Evolutionary conservation across 2,797 vertebrate genomes (phyloP).

Genomic region (Cottoperca gobio): DNA sequence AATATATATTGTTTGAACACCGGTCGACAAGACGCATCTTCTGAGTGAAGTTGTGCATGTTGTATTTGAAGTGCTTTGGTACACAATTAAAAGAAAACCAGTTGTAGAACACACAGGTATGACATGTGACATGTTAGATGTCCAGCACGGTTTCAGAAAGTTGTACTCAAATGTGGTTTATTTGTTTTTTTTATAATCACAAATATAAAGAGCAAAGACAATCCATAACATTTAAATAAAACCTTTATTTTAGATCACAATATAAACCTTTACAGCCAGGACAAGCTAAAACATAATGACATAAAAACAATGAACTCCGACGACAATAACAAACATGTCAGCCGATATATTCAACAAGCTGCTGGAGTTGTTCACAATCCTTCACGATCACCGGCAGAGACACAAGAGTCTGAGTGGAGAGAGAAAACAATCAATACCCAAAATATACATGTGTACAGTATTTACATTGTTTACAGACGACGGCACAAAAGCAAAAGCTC

Average conservation of each 20-base stretch:
- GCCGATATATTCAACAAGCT: constrained; percentile 80
- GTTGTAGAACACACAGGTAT: background rate
- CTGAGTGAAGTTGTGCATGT: background rate
- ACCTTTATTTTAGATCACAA: background rate
- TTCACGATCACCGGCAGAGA: constrained; percentile 79
- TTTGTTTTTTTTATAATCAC: no score
- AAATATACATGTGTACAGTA: background rate
- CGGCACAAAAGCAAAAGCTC: background rate
- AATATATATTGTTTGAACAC: no score
- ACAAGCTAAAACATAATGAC: constrained; percentile 11
- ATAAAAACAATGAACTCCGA: constrained; percentile 47
- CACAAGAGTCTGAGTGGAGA: constrained; percentile 74
- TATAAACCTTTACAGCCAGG: constrained; percentile 17
- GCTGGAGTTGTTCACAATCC: constrained; percentile 74
- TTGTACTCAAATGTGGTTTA: no score
- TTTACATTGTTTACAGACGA: background rate
- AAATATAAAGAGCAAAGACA: background rate
- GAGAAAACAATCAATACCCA: background rate
- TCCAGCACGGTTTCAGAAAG: no score
- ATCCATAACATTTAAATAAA: background rate
- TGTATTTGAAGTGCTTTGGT: background rate
- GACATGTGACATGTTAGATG: no score
- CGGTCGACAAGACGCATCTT: background rate
- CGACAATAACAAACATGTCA: constrained; percentile 54
- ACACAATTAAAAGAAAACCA: background rate